Conservation (phyloP, 1,140 invertebrate genomes). For the Dendrolimus kikuchii region DNA sequence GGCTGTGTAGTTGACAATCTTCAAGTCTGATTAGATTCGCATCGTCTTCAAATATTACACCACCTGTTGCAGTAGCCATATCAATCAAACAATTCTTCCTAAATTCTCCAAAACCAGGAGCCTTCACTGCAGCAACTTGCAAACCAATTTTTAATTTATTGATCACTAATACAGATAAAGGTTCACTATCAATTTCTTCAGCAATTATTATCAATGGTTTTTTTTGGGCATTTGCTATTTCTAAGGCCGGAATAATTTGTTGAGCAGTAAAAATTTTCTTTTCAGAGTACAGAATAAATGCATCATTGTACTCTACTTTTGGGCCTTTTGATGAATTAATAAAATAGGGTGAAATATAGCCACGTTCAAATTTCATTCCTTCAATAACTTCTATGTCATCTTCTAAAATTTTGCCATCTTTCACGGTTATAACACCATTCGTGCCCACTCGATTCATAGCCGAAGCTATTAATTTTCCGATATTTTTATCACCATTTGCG, state of each 20-base stretch:
- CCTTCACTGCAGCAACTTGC: slow-evolving; percentile 97
- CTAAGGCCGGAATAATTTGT: slow-evolving; percentile 92
- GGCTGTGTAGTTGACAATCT: slow-evolving; percentile 88
- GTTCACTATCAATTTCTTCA: slow-evolving; percentile 86
- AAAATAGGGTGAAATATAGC: slow-evolving; percentile 98
- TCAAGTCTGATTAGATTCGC: slow-evolving; percentile 95
- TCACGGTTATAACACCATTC: slow-evolving; percentile 96
- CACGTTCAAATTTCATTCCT: slow-evolving; percentile 96
- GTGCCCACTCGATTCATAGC: slow-evolving; percentile 96
- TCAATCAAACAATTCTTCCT: slow-evolving; percentile 95
- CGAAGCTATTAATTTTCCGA: slow-evolving; percentile 90
- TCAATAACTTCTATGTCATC: slow-evolving; percentile 95
- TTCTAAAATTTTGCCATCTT: slow-evolving; percentile 93
- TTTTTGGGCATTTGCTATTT: slow-evolving; percentile 88
- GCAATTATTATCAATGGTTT: slow-evolving; percentile 85
- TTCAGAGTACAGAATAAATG: slow-evolving; percentile 88
- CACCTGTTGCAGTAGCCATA: slow-evolving; percentile 97
- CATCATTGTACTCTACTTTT: slow-evolving; percentile 94
- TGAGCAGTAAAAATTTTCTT: slow-evolving; percentile 94
- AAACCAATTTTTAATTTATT: slow-evolving; percentile 94
- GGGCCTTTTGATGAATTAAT: slow-evolving; percentile 92
- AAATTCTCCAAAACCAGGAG: slow-evolving; percentile 98
- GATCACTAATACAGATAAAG: slow-evolving; percentile 83
- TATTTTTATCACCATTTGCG: slow-evolving; percentile 90
- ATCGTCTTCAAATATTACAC: slow-evolving; percentile 97